phyloP scores from a whole-genome alignment of 2,797 vertebrate genomes.

The Sebastes hubbsi region DNA sequence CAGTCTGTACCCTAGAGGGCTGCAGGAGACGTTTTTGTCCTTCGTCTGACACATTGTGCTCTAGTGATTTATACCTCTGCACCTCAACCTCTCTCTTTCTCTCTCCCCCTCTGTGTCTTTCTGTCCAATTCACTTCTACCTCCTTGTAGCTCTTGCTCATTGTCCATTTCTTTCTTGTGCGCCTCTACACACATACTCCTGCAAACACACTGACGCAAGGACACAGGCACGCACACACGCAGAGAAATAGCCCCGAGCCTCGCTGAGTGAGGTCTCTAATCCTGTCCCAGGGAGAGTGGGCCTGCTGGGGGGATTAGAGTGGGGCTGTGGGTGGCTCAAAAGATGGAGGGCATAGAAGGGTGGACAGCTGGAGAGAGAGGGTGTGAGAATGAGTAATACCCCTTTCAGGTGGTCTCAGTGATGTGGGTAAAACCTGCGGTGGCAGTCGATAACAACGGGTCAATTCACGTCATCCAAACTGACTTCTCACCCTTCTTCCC shows the following conservation, averaged over 20 bases:
- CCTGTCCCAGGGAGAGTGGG: constrained; percentile 65
- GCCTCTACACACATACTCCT: constrained; percentile 3
- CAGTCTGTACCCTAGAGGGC: constrained; percentile 35
- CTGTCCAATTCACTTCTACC: constrained; percentile 52
- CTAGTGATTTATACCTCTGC: constrained; percentile 73
- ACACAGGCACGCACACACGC: background rate
- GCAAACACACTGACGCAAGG: constrained; percentile 8
- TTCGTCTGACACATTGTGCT: constrained; percentile 69
- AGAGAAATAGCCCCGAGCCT: constrained; percentile 40
- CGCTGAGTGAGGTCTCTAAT: constrained; percentile 63
- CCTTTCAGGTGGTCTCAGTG: constrained; percentile 19
- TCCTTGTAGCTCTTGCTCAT: constrained; percentile 51
- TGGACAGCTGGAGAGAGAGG: constrained; percentile 24
- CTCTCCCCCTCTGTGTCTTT: constrained; percentile 36
- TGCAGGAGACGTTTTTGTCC: constrained; percentile 71
- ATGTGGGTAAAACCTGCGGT: constrained; percentile 15
- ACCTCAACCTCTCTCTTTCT: constrained; percentile 44
- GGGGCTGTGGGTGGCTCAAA: constrained; percentile 64
- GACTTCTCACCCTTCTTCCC: background rate
- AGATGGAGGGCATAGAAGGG: constrained; percentile 54
- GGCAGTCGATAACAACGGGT: background rate
- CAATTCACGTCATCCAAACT: background rate
- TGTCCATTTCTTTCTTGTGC: constrained; percentile 50
- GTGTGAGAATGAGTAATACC: constrained; percentile 25
- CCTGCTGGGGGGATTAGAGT: constrained; percentile 71